Evolutionary conservation across 2,113 vertebrate genomes (phyloP), one percentile per base, ranked within the genome.

Genomic region (Aviceda subcristata): DNA sequence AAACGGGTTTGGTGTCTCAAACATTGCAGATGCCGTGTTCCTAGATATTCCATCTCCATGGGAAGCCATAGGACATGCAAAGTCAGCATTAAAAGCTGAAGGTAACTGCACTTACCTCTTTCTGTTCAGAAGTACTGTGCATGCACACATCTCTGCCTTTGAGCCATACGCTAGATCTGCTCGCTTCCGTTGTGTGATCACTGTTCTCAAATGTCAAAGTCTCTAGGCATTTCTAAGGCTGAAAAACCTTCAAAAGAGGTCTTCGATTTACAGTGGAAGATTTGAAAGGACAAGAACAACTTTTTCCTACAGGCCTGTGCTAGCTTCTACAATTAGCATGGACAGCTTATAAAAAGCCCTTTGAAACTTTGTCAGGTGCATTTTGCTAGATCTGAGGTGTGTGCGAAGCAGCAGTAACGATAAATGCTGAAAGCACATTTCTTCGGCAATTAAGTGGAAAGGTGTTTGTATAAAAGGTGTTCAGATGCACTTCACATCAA

Each of bases 31-130:
- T 6, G 99, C 99, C 0, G 99, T 99, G 57, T 99, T 99, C 97
- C 98, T 99, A 94, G 99, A 99, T 97, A 99, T 99, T 94, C 99
- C 99, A 0, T 99, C 99, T 4, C 99, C 99, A 0, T 99, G 99
- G 99, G 99, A 99, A 97, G 99, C 99, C 2, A 98, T 99, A 92
- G 92, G 93, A 38, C 99, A 99, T 12, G 99, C 99, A 91, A 99
- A 99, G 96, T 89, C 98, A 2, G 99, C 99, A 1, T 94, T 99
- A 93, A 99, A 99, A 97, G 97, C 68, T 34, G 99, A 99, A 97
- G 99, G 99, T 99, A 93, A 85, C 96, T 39, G n/a, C 43, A 26
- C 17, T 72, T 89, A 15, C 2, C 38, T 90, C 29, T 92, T 50
- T 88, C 39, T 80, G 11, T 50, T 89, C 46, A 22, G 56, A 84